Evolutionary conservation across 2,888 invertebrate species (phyloP), one percentile per base, ranked within the genome.

Genomic region (Zaprionus obscuricornis): DNA sequence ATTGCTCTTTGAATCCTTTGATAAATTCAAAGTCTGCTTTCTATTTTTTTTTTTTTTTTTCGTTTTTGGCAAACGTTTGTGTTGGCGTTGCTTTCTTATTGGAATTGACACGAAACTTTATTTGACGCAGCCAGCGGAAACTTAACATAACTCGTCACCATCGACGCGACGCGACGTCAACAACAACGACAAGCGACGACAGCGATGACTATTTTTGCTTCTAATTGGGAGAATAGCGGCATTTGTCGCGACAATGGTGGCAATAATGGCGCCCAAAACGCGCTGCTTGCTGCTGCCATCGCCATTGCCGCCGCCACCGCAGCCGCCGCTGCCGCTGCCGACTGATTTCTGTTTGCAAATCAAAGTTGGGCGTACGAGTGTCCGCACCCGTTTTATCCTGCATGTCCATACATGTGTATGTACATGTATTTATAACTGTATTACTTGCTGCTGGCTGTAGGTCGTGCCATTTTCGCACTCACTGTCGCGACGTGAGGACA

Each of bases 181-280:
- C 46, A 68, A 62, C 49, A 62, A 67, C 55, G 39, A 51, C 43
- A 42, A 52, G 50, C 51, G 47, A 52, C 58, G 66, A 66, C 64
- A n/a, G 40, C 42, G 50, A 58, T 62, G 62, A 63, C 62, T 60
- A 66, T 68, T 72, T 64, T 66, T 56, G 57, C 58, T 69, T 83
- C 79, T 79, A 86, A 84, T 84, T 84, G 66, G 57, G 49, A 69
- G 55, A 76, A 45, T 73, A 72, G 66, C 69, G 70, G 60, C 81
- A 81, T 79, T 84, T 76, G 86, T 74, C 87, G 84, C 84, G 86
- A 72, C 86, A 77, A 67, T 82, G 77, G 82, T 66, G 82, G 68
- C 71, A 81, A 84, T 77, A 86, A 77, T 77, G 86, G 81, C 81
- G 81, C 77, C 86, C 73, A 64, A 75, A 52, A 66, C 67, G 52